Evolutionary conservation across 1,140 invertebrate genomes (phyloP), one percentile per base, ranked within the genome.

Genomic region (Drosophila ercepeae): DNA sequence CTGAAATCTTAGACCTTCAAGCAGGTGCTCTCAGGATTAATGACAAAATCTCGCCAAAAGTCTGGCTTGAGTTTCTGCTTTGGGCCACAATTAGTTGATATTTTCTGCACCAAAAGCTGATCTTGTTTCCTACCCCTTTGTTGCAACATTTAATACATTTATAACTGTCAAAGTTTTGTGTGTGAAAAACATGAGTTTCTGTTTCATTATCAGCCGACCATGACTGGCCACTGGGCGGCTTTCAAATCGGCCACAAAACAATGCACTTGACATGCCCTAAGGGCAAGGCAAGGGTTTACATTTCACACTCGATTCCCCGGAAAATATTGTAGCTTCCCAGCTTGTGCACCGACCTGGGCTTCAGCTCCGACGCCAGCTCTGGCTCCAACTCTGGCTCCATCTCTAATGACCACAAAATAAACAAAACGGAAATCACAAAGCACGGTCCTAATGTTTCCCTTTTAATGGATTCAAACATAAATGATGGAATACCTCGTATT

Each of bases 201-300:
- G 59, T 27, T 45, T 45, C 9, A 27, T 45, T 58, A 34, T 45
- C 52, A 63, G 0, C 27, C 53, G 29, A 39, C 19, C 41, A 46
- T 58, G 23, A 63, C 52, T 18, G 39, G 39, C 7, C 4, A 2
- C n/a, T 14, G 41, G 18, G 11, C 11, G 19, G 16, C 16, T 25
- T 27, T 52, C 16, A 14, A 4, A 42, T 9, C 14, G 27, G 25
- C 44, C 53, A n/a, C 27, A 5, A 36, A 63, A 58, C 53, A 63
- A 63, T 57, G 59, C 52, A 16, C 36, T 16, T 39, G 36, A 39
- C 36, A 39, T 13, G 34, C 18, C 13, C 46, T 2, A n/a, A 2
- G 9, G 5, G 7, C 11, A 4, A 11, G 29, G 16, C n/a, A n/a
- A n/a, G 48, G 9, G 2, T 4, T 11, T 14, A 9, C 14, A 42